Evolutionary conservation across 1,140 invertebrate species (phyloP).

Genomic region (Euglossa dilemma): DNA sequence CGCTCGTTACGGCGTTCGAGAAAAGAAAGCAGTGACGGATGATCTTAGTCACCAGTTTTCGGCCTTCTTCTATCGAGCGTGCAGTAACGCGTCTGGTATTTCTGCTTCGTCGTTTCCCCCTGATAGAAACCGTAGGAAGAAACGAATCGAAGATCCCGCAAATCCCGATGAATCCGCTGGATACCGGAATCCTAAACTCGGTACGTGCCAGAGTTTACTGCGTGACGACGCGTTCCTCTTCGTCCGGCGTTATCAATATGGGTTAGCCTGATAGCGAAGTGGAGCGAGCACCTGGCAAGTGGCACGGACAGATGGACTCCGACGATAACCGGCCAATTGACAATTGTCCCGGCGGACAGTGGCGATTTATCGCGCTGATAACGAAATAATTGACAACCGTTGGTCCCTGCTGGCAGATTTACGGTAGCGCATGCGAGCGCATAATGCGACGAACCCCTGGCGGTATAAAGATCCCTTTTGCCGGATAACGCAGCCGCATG

Average conservation of each 20-base stretch:
- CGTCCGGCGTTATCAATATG: background rate
- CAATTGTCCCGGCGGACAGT: slow-evolving; percentile 37
- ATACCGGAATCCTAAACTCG: no score
- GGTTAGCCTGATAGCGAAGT: slow-evolving; percentile 24
- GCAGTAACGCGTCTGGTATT: no score
- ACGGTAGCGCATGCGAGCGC: slow-evolving; percentile 33
- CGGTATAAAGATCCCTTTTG: slow-evolving; percentile 25
- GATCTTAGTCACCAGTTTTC: no score
- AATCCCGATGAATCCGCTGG: no score
- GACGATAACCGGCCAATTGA: slow-evolving; percentile 38
- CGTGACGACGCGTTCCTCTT: slow-evolving; percentile 2
- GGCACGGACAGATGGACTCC: background rate
- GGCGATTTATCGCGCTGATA: slow-evolving; percentile 48
- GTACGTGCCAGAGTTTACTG: no score
- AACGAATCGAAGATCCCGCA: no score
- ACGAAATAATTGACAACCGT: slow-evolving; percentile 51
- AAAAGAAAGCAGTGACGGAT: no score
- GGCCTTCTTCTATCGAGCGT: no score
- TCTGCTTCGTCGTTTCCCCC: no score
- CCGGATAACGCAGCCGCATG: slow-evolving; percentile 49
- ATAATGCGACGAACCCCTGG: slow-evolving; percentile 40
- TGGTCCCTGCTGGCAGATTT: slow-evolving; percentile 42
- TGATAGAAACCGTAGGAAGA: no score
- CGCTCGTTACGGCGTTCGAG: no score
- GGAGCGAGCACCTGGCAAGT: slow-evolving; percentile 26